Conservation (phyloP, 2,113 vertebrate genomes). For the Ammodramus savannarum region DNA sequence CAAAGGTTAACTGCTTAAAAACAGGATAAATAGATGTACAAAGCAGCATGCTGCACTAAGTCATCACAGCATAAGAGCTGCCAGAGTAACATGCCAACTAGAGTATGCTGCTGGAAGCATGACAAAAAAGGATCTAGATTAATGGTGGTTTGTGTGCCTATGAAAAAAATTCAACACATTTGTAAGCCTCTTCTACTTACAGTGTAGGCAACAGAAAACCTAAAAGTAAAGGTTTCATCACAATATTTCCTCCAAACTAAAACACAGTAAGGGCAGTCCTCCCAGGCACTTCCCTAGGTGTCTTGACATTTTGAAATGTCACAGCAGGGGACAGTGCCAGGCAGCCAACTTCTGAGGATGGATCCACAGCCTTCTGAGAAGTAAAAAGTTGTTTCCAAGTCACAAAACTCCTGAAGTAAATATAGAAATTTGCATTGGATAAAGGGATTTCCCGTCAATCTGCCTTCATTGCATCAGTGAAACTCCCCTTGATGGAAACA, state of each 20-base stretch:
- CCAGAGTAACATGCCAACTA: neutral
- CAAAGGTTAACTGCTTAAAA: neutral
- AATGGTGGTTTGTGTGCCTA: neutral
- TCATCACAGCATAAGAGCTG: neutral
- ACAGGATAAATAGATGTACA: neutral
- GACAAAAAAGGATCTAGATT: neutral
- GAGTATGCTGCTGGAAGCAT: neutral
- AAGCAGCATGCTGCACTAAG: neutral
- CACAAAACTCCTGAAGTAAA: neutral
- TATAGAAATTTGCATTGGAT: neutral
- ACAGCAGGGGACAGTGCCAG: neutral
- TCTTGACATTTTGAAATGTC: neutral
- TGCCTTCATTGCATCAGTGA: neutral
- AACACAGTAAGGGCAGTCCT: neutral
- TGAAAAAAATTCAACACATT: neutral
- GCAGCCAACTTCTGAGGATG: neutral
- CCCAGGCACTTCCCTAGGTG: neutral
- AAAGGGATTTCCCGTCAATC: neutral
- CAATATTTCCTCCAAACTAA: neutral
- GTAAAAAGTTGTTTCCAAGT: neutral
- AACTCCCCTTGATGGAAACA: neutral
- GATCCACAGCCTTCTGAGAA: neutral
- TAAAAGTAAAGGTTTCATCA: neutral
- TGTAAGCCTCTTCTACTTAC: neutral
- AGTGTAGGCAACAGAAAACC: neutral